Conservation (phyloP, 2,113 vertebrate species). For the Microtus ochrogaster region DNA sequence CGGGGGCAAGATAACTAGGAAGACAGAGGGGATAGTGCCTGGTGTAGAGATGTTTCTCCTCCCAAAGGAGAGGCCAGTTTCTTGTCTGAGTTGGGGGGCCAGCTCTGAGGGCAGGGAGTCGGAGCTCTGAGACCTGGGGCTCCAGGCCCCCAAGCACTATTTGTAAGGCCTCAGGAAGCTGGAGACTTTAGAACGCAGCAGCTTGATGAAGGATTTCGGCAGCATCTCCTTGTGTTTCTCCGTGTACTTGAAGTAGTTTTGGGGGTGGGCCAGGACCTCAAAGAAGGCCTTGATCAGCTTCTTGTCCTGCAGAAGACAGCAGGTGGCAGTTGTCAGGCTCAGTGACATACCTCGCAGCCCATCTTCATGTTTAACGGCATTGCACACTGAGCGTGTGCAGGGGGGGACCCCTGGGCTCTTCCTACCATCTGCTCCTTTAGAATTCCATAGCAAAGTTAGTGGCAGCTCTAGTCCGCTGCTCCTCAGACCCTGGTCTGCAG, state of each 20-base stretch:
- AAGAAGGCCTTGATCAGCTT: conserved; percentile 99
- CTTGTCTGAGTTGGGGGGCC: conserved; percentile 73
- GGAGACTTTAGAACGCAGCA: conserved; percentile 99
- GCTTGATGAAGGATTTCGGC: conserved; percentile 97
- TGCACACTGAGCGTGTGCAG: not conserved
- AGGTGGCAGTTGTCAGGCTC: not conserved
- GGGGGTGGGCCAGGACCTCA: conserved; percentile 97
- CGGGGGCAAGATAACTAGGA: not conserved
- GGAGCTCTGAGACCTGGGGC: conserved; percentile 56
- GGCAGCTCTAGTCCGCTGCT: not conserved
- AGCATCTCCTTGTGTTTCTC: conserved; percentile 99
- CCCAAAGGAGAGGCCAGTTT: conserved; percentile 76
- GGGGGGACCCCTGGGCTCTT: conserved; percentile 11
- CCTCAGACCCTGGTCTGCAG: not conserved
- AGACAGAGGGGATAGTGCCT: conserved; percentile 67
- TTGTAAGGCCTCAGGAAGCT: conserved; percentile 98
- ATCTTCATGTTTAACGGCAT: not conserved
- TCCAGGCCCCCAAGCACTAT: conserved; percentile 84
- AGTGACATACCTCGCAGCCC: not conserved
- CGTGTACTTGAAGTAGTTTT: conserved; percentile 99
- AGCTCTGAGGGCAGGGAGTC: conserved; percentile 66
- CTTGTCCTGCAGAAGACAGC: conserved; percentile 92
- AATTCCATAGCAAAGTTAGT: not conserved
- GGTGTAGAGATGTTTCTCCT: conserved; percentile 75
- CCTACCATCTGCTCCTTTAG: not conserved